Conservation (phyloP, 1,140 invertebrate genomes). For the Antheraea mylitta region DNA sequence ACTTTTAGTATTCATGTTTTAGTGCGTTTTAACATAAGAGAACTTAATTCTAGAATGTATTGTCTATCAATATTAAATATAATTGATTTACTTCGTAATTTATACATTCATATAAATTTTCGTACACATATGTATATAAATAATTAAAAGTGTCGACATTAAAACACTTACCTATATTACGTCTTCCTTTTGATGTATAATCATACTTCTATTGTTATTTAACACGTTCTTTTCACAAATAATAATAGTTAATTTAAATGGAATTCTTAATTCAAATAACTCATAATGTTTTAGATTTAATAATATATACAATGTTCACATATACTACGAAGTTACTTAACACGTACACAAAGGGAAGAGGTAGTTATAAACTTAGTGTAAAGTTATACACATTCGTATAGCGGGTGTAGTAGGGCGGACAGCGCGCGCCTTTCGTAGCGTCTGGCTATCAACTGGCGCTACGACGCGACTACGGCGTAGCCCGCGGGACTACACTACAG, state of each 20-base stretch:
- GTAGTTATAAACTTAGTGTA: slow-evolving; percentile 16
- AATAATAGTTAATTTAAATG: background rate
- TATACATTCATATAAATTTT: background rate
- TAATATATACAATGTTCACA: slow-evolving; percentile 5
- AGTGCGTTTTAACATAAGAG: too few relatives aligned
- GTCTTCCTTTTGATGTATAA: background rate
- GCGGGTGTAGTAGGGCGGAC: slow-evolving; percentile 21
- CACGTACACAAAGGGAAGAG: slow-evolving; percentile 1
- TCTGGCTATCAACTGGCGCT: slow-evolving; percentile 55
- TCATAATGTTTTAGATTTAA: background rate
- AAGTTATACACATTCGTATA: slow-evolving; percentile 31
- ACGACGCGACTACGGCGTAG: slow-evolving; percentile 41
- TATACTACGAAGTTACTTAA: slow-evolving; percentile 1
- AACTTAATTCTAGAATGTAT: too few relatives aligned
- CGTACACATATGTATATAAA: background rate
- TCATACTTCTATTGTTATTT: background rate
- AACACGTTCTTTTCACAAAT: background rate
- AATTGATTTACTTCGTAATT: background rate
- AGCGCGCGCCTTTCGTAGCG: slow-evolving; percentile 46
- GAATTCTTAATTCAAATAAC: background rate
- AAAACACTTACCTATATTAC: background rate
- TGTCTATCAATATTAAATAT: too few relatives aligned
- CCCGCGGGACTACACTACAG: slow-evolving; percentile 31
- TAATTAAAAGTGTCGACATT: background rate
- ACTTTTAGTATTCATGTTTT: too few relatives aligned